Base-by-base conservation (phyloP, 2,797 vertebrate genomes). In the Characodon lateralis region DNA sequence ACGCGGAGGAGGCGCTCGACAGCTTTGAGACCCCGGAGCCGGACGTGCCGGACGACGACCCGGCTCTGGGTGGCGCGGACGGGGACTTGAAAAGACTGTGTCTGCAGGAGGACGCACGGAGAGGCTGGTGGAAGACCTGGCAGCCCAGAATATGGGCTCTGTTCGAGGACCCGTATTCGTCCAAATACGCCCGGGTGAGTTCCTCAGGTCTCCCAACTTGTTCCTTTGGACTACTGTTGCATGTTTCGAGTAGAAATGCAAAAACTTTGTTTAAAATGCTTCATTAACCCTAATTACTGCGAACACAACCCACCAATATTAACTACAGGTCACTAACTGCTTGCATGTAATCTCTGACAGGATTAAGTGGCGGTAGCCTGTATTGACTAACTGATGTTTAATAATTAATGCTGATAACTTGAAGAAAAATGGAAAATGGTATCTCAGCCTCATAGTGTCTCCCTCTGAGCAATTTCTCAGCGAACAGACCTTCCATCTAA, bases 141-240 rank as follows among this genome's bases (percentile, higher is more conserved):
- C 97, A 96, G 78, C 97, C 97, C 51, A 94, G 92, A 72, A 96
- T 98, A 78, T 98, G 97, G 97, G 97, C 97, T 48, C 96, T 98
- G 77, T 98, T 98, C 89, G 97, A 98, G 86, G 97, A 98, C 89
- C 97, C 97, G 0, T 98, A 98, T 86, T 98, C 97, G 53, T 98
- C 97, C 92, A 97, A 96, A 91, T 96, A 96, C 68, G 97, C 97
- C 87, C 95, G 97, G 96, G 97, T 98, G 95, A 98, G 96, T 95
- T 63, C 5, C 76, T 72, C 71, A 65, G 2, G 55, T 83, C 83
- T 82, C 80, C 80, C 73, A 79, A 86, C 74, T 81, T 82, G 51
- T 81, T 20, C 85, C 31, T 76, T 31, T 68, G 56, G 46, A 14
- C 85, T 87, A 78, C 83, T 87, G 81, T 87, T 89, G 82, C 85